Evolutionary conservation across 2,888 invertebrate genomes (phyloP), one percentile per base, ranked within the genome.

Genomic region (Carterocephalus palaemon): DNA sequence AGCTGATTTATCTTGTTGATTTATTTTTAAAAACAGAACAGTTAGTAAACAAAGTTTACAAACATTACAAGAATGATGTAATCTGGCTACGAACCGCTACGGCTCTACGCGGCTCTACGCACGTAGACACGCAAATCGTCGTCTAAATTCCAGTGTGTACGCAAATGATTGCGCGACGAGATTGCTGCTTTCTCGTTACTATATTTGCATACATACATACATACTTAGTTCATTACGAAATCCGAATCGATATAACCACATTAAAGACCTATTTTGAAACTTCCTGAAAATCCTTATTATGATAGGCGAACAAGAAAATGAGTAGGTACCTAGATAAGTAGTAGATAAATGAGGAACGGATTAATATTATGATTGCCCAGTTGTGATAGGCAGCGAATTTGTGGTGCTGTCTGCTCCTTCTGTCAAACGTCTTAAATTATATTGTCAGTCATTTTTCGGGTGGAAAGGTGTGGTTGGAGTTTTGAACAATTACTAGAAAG

Each of bases 91-190:
- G 37, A 39, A 24, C 51, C 47, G 62, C 67, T 67, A 68, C 66
- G 59, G 41, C 37, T 48, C 48, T 69, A 64, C 67, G 67, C 54
- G 58, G 56, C 50, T 52, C 54, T 69, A 73, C 71, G 72, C 65
- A 62, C 69, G 74, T 69, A 75, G 71, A 31, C 54, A 43, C 47
- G 56, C 49, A 51, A 58, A 53, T 26, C 26, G 33, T 41, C 62
- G 61, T 51, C 58, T 51, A 58, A 67, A 69, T 71, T 67, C 60
- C 60, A 48, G 49, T 40, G 59, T 49, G 64, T 64, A 69, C 58
- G 64, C 56, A 64, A 67, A 67, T 60, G 57, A 59, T 59, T 52
- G 54, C 48, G 51, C 54, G 48, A 51, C 46, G 40, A 48, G 52
- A 56, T 61, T 54, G 57, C 51, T 49, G 34, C 26, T 56, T 52